Conservation (phyloP, 2,113 vertebrate species). For the Dipodomys spectabilis region DNA sequence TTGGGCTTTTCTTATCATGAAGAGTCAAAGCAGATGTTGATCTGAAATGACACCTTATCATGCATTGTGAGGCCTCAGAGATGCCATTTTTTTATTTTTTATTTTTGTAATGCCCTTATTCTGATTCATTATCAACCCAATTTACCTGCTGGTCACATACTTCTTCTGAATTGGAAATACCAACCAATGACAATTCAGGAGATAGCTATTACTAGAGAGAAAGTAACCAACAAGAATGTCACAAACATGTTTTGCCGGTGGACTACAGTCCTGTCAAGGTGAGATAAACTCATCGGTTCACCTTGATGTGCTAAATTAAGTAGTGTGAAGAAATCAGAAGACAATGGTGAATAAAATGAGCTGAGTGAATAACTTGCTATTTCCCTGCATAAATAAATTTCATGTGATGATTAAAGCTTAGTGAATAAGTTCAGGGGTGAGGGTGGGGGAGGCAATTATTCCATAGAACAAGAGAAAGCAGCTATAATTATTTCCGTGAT, state of each 20-base stretch:
- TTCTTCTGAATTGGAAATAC: slow-evolving; percentile 68
- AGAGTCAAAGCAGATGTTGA: slow-evolving; percentile 73
- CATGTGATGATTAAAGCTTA: slow-evolving; percentile 68
- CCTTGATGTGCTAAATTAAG: slow-evolving; percentile 78
- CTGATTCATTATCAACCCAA: slow-evolving; percentile 60
- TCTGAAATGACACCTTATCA: slow-evolving; percentile 63
- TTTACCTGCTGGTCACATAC: slow-evolving; percentile 67
- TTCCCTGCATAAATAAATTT: slow-evolving; percentile 72
- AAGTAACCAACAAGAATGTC: slow-evolving; percentile 33
- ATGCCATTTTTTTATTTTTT: slow-evolving; percentile 54
- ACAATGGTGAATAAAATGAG: slow-evolving; percentile 80
- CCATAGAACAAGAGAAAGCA: slow-evolving; percentile 50
- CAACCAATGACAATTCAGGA: slow-evolving; percentile 56
- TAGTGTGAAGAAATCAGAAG: slow-evolving; percentile 79
- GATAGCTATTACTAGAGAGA: slow-evolving; percentile 52
- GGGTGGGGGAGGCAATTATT: slow-evolving; percentile 62
- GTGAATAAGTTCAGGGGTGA: slow-evolving; percentile 50
- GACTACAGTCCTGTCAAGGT: slow-evolving; percentile 68
- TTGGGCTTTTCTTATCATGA: slow-evolving; percentile 76
- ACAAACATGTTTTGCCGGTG: slow-evolving; percentile 63
- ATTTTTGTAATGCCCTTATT: slow-evolving; percentile 23
- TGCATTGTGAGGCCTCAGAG: slow-evolving; percentile 8
- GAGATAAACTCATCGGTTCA: slow-evolving; percentile 71
- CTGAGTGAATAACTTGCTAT: slow-evolving; percentile 74
- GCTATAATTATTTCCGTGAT: slow-evolving; percentile 68